Conservation (phyloP, 2,113 vertebrate species). For the Ovibos moschatus region DNA sequence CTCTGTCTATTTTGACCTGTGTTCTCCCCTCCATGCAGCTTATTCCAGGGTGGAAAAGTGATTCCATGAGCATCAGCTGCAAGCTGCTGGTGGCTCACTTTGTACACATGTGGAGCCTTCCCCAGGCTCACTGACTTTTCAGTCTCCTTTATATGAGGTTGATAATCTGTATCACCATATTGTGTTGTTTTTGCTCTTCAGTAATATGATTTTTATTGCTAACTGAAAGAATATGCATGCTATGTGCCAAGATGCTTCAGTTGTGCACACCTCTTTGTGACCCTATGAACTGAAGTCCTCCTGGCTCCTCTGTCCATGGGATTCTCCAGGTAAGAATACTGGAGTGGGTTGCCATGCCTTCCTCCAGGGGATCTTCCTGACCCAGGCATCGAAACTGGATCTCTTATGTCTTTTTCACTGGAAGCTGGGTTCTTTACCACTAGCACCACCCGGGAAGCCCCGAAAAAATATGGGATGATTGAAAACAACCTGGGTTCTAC, state of each 20-base stretch:
- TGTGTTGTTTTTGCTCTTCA: slow-evolving; percentile 5
- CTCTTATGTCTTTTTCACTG: not conserved
- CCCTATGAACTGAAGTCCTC: not conserved
- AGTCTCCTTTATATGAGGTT: not conserved
- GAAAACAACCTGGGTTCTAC: slow-evolving; percentile 33
- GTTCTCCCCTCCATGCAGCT: not conserved
- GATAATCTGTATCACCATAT: not conserved
- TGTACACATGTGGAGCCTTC: not conserved
- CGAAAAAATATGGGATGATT: not conserved
- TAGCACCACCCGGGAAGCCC: not conserved
- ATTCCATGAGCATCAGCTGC: not conserved
- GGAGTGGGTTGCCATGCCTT: not conserved
- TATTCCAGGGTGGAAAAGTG: not conserved
- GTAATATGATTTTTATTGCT: slow-evolving; percentile 36
- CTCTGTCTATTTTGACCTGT: not conserved
- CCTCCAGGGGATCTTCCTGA: not conserved
- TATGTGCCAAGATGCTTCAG: not conserved
- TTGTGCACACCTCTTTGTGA: not conserved
- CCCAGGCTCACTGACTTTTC: not conserved
- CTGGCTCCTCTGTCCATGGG: not conserved
- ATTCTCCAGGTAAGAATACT: not conserved
- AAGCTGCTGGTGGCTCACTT: not conserved
- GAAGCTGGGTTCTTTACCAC: not conserved
- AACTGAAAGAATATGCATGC: not conserved
- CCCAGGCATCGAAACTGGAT: not conserved